A percentile compares a stretch with the other conserved stretches of the same genome.
Conservation (phyloP, 2,888 invertebrate genomes). For the Metellina segmentata region DNA sequence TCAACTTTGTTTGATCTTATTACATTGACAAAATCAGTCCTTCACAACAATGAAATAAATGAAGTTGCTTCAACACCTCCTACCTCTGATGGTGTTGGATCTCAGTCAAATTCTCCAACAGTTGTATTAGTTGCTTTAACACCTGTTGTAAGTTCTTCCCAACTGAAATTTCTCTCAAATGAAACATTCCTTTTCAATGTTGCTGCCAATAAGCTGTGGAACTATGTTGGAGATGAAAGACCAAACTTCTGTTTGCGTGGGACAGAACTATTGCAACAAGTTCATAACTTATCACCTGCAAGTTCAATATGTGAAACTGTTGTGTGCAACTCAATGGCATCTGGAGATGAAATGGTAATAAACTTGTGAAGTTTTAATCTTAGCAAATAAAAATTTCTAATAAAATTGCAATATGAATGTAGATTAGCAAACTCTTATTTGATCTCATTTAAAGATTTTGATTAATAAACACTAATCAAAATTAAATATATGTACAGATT, state of each 20-base stretch:
- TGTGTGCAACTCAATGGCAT: constrained; percentile 83
- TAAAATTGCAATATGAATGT: background rate
- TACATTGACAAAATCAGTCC: constrained; percentile 80
- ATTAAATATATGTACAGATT: background rate
- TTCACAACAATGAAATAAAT: constrained; percentile 67
- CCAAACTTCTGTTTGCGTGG: constrained; percentile 85
- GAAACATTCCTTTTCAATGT: constrained; percentile 82
- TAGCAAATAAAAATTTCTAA: background rate
- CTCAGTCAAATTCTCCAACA: constrained; percentile 43
- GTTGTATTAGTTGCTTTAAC: constrained; percentile 72
- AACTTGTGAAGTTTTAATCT: background rate
- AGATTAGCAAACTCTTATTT: background rate
- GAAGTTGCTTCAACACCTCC: constrained; percentile 50
- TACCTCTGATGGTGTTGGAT: constrained; percentile 2
- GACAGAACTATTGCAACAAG: constrained; percentile 88
- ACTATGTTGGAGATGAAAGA: constrained; percentile 84
- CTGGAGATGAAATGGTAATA: constrained; percentile 79
- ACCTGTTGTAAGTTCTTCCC: constrained; percentile 67
- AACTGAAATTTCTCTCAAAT: constrained; percentile 65
- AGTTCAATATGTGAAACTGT: constrained; percentile 87
- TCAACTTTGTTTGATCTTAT: constrained; percentile 88
- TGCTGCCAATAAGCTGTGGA: constrained; percentile 87
- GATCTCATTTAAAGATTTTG: background rate
- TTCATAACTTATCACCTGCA: constrained; percentile 86
- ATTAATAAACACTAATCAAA: background rate